Conservation (phyloP, 2,888 invertebrate genomes). For the Linyphia triangularis region DNA sequence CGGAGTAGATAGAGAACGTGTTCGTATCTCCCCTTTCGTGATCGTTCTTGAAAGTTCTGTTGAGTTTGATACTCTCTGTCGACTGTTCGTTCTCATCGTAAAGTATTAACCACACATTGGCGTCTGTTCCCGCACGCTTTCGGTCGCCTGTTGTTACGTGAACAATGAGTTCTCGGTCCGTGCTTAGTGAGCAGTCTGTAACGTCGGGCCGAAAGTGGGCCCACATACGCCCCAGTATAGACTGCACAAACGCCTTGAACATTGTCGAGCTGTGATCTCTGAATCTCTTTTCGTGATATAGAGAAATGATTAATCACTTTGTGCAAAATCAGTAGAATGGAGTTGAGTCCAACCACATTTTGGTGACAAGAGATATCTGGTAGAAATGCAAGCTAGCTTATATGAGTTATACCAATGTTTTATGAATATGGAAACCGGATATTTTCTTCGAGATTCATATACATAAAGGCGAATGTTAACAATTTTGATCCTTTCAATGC, state of each 20-base stretch:
- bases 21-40: conserved; percentile 79
- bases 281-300: not conserved
- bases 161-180: conserved; percentile 75
- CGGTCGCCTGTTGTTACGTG: conserved; percentile 81
- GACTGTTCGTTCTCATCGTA: conserved; percentile 79
- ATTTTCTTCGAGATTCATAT: no score
- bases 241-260: not conserved
- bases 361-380: no score
- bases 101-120: conserved; percentile 80
- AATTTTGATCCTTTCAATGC: no score
- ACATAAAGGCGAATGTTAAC: no score
- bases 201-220: conserved; percentile 59
- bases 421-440: no score
- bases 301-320: not conserved
- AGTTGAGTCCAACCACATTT: no score
- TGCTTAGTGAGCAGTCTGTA: not conserved
- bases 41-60: conserved; percentile 79
- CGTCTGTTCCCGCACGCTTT: conserved; percentile 80
- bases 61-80: conserved; percentile 79
- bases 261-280: not conserved
- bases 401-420: no score
- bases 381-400: no score
- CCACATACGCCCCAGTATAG: conserved; percentile 48
- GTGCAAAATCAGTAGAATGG: no score
- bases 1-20: conserved; percentile 77